phyloP scores from a whole-genome alignment of 2,888 invertebrate genomes.

The Tineola bisselliella region DNA sequence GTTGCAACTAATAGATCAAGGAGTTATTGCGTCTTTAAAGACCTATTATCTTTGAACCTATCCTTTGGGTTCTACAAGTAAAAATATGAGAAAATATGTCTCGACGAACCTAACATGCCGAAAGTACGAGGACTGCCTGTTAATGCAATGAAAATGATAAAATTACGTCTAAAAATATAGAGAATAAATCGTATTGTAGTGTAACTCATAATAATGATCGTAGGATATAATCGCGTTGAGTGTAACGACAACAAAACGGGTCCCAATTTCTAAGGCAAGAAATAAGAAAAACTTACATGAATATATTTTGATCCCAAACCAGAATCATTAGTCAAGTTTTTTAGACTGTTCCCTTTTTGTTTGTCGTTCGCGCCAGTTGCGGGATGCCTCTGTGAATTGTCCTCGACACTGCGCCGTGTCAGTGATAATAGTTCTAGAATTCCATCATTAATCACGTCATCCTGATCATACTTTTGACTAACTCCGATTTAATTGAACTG shows the following conservation, averaged over 20 bases:
- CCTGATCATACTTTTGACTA: constrained; percentile 48
- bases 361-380: constrained; percentile 37
- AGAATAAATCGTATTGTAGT: not conserved
- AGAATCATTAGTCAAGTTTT: constrained; percentile 67
- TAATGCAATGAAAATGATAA: not conserved
- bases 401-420: constrained; percentile 23
- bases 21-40: no score
- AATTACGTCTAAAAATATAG: not conserved
- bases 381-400: constrained; percentile 46
- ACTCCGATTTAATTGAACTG: constrained; percentile 48
- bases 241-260: constrained; percentile 51
- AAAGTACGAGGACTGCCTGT: no score
- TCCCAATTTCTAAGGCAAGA: constrained; percentile 9
- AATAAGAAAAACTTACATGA: constrained; percentile 59
- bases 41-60: no score
- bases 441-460: constrained; percentile 58
- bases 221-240: constrained; percentile 47
- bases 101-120: no score
- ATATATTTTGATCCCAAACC: constrained; percentile 59
- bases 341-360: constrained; percentile 24
- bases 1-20: no score
- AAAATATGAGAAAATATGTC: no score
- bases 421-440: constrained; percentile 54
- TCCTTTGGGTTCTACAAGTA: no score
- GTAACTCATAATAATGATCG: not conserved